Percentiles rank a stretch among this genome's conserved stretches.
These are phyloP conservation scores for Brachyrhaphis roseni DNA, from an alignment of 2,797 vertebrate species.

Conservation along the genomic window DNA sequence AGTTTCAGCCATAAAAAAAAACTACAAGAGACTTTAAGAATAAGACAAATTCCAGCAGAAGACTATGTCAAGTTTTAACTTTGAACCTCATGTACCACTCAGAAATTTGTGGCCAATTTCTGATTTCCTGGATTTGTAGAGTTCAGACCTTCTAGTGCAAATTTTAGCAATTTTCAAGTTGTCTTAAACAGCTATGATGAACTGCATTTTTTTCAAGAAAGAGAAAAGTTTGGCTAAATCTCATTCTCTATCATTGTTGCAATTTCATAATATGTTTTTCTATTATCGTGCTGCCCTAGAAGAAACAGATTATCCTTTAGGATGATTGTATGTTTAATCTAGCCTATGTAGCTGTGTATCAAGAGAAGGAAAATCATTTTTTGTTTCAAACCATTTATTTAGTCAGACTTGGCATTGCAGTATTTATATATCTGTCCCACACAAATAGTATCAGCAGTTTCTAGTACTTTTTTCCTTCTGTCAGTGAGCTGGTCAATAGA, in stretches of 20 bases:
- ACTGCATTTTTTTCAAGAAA: background rate
- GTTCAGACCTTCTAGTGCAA: background rate
- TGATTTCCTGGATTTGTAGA: background rate
- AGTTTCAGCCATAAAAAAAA: too few relatives aligned
- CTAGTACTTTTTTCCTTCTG: slow-evolving; percentile 5
- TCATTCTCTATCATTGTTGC: background rate
- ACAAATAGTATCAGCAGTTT: slow-evolving; percentile 31
- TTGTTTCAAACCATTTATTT: slow-evolving; percentile 12
- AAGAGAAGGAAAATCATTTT: background rate
- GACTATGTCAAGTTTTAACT: background rate
- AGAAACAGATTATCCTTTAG: background rate
- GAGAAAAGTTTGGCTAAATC: background rate
- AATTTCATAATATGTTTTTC: background rate
- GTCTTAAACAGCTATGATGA: background rate
- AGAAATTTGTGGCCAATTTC: background rate
- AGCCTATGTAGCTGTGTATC: slow-evolving; percentile 18
- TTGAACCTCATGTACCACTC: background rate
- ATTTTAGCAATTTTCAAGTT: background rate
- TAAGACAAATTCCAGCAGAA: background rate
- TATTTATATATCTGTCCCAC: slow-evolving; percentile 29
- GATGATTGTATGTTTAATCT: slow-evolving; percentile 1
- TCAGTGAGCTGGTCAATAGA: slow-evolving; percentile 18
- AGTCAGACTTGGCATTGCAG: slow-evolving; percentile 16
- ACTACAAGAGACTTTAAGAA: background rate
- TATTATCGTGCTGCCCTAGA: background rate